A percentile compares a stretch with the other conserved stretches of the same genome.
Conservation (phyloP, 2,888 invertebrate species). For the Halocaridina rubra region DNA sequence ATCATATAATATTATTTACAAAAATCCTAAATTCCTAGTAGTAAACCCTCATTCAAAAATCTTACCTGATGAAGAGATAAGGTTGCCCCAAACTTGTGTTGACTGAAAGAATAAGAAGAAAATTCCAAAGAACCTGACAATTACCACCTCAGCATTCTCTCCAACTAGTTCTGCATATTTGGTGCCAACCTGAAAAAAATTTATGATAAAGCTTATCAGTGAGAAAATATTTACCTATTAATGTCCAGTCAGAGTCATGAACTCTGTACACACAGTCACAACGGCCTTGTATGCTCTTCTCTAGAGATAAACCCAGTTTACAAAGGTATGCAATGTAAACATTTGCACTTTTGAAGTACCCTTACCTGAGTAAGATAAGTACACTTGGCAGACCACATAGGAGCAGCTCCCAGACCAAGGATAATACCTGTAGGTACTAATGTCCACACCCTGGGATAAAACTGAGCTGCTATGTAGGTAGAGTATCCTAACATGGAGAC, state of each 20-base stretch:
- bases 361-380: constrained; percentile 84
- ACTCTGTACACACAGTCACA: too few relatives aligned
- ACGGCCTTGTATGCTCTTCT: too few relatives aligned
- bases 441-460: constrained; percentile 87
- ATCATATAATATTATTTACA: too few relatives aligned
- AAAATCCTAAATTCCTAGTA: too few relatives aligned
- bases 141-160: constrained; percentile 86
- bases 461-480: constrained; percentile 93
- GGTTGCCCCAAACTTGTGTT: constrained; percentile 95
- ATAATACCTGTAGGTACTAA: constrained; percentile 91
- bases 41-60: too few relatives aligned
- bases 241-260: too few relatives aligned
- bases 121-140: constrained; percentile 97
- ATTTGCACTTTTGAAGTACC: too few relatives aligned
- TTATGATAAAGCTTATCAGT: not conserved
- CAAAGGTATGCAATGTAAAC: too few relatives aligned
- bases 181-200: constrained; percentile 80
- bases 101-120: constrained; percentile 98
- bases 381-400: constrained; percentile 99
- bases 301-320: too few relatives aligned
- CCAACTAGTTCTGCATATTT: constrained; percentile 89
- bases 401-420: constrained; percentile 94
- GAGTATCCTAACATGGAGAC: constrained; percentile 92
- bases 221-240: too few relatives aligned
- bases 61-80: constrained; percentile 91